Evolutionary conservation across 53 echinoderm and acorn worm species (phyloP).

Genomic region (Echinarachnius parma): DNA sequence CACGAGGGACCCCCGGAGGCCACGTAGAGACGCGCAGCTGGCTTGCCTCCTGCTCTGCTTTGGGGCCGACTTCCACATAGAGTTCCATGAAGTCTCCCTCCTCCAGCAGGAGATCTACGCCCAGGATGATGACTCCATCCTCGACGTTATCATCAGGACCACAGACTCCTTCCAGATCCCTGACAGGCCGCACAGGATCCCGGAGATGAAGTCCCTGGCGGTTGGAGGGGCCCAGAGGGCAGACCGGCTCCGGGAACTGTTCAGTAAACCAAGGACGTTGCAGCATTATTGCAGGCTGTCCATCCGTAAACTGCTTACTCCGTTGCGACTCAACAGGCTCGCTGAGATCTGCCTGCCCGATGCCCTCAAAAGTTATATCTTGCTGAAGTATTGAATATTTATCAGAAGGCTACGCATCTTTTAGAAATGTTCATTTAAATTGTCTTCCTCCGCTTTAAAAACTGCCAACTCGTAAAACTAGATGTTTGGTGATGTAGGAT

Average conservation of each 20-base stretch:
- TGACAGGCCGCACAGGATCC: conserved; percentile 17
- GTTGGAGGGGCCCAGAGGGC: too few species aligned
- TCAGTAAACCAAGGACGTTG: conserved; percentile 51
- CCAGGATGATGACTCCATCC: conserved; percentile 45
- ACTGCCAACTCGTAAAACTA: too few species aligned
- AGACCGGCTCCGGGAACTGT: conserved; percentile 56
- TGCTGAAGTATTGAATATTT: too few species aligned
- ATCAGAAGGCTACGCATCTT: too few species aligned
- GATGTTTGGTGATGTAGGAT: too few species aligned
- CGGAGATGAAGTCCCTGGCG: too few species aligned
- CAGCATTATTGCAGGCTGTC: conserved; percentile 61
- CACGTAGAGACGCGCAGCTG: conserved; percentile 42
- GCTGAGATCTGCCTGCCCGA: conserved; percentile 57
- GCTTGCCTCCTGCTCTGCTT: conserved; percentile 64
- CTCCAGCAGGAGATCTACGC: conserved; percentile 79
- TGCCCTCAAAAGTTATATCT: conserved; percentile 63
- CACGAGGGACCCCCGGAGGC: conserved; percentile 50
- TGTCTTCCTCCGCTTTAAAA: too few species aligned
- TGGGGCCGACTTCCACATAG: conserved; percentile 73
- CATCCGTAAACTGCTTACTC: conserved; percentile 47
- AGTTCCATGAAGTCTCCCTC: conserved; percentile 59
- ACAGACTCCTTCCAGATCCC: conserved; percentile 53
- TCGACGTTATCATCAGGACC: conserved; percentile 55
- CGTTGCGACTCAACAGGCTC: conserved; percentile 54
- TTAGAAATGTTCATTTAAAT: too few species aligned